A percentile compares a stretch with the other conserved stretches of the same genome.
Evolutionary conservation across 2,797 vertebrate genomes (phyloP).

Genomic region (Rachycentron canadum): DNA sequence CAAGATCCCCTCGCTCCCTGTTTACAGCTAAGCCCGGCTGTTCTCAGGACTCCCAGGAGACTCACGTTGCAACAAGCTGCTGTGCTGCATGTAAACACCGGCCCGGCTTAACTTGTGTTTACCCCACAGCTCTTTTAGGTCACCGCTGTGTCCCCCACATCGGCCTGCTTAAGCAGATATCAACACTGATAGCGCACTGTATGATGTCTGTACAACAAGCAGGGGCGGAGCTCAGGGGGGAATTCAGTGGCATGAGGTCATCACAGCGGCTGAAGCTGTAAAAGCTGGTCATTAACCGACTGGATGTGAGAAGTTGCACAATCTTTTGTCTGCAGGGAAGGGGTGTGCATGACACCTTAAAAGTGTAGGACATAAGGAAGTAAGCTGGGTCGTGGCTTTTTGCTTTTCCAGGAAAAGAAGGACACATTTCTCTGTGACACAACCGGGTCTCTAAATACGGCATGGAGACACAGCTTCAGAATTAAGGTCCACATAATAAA

Average conservation of each 20-base stretch:
- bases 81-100: conserved; percentile 67
- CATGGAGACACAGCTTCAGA: too few species aligned
- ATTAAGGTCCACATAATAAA: not conserved
- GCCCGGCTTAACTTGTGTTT: conserved; percentile 71
- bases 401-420: too few species aligned
- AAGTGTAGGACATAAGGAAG: too few species aligned
- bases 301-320: too few species aligned
- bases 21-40: conserved; percentile 43
- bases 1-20: conserved; percentile 49
- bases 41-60: conserved; percentile 68
- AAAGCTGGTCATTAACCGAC: conserved; percentile 1
- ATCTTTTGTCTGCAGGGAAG: too few species aligned
- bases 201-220: conserved; percentile 4
- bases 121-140: conserved; percentile 70
- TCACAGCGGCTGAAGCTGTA: conserved; percentile 4
- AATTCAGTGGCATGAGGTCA: conserved; percentile 24
- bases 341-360: too few species aligned
- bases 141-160: conserved; percentile 29
- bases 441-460: too few species aligned
- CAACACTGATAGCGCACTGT: conserved; percentile 27
- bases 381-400: too few species aligned
- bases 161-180: conserved; percentile 31
- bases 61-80: conserved; percentile 51
- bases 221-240: not conserved
- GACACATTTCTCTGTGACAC: too few species aligned